Conservation (phyloP, 2,888 invertebrate species). For the Caenorhabditis sp. region DNA sequence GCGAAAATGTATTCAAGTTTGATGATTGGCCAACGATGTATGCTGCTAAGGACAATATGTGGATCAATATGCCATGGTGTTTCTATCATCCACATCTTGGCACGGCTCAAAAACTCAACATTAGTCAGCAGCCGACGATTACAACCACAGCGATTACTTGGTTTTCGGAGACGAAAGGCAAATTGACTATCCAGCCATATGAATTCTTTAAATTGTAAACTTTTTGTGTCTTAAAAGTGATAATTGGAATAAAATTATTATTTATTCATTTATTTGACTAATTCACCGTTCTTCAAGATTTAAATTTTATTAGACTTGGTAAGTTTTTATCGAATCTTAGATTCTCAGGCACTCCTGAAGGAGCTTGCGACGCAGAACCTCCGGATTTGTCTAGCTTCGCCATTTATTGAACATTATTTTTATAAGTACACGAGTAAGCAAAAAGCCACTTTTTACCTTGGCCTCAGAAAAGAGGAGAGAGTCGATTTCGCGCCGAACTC, state of each 20-base stretch:
- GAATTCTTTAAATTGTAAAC: not conserved
- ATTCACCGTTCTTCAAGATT: no score
- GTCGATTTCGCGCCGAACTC: conserved; percentile 16
- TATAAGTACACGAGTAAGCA: no score
- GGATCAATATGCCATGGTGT: not conserved
- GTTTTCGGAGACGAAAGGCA: not conserved
- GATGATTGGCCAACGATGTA: not conserved
- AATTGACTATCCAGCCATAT: not conserved
- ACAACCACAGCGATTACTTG: not conserved
- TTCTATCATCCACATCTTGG: not conserved
- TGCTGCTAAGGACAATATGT: not conserved
- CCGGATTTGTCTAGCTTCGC: no score
- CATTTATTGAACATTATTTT: no score
- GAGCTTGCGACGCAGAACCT: no score
- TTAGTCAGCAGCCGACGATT: not conserved
- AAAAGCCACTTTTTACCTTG: not conserved
- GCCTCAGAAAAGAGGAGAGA: no score
- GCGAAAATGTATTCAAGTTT: not conserved
- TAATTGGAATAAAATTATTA: no score
- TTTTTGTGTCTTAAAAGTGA: no score
- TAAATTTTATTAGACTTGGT: no score
- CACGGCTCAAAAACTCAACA: not conserved
- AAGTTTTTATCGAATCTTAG: no score
- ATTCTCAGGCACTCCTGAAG: no score
- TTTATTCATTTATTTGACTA: no score